A percentile compares a stretch with the other conserved stretches of the same genome.
phyloP scores from a whole-genome alignment of 2,888 invertebrate species.

The Zaprionus lineosus region DNA sequence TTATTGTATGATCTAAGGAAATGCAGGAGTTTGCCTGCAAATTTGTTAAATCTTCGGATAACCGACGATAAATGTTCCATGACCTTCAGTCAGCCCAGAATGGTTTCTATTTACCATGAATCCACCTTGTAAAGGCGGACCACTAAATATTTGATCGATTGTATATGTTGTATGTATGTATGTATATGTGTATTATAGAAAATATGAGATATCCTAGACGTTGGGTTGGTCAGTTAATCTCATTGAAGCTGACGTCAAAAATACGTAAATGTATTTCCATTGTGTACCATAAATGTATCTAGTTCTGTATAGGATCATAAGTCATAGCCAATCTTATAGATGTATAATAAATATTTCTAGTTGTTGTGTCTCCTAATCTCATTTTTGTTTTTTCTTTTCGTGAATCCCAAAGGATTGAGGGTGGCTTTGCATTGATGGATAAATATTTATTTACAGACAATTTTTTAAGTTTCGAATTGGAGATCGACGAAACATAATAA shows the following conservation, averaged over 20 bases:
- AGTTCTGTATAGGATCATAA: constrained; percentile 20
- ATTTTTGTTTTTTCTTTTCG: no score
- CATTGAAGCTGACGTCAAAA: constrained; percentile 1
- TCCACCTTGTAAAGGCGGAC: constrained; percentile 1
- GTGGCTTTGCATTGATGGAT: no score
- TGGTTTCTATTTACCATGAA: constrained; percentile 28
- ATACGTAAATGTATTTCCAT: constrained; percentile 3
- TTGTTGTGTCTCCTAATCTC: no score
- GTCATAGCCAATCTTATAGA: constrained; percentile 17
- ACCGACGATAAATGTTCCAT: no score
- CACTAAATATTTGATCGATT: not conserved
- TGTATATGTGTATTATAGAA: constrained; percentile 14
- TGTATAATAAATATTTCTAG: constrained; percentile 34
- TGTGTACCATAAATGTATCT: constrained; percentile 9
- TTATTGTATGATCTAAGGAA: no score
- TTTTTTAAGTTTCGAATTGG: constrained; percentile 1
- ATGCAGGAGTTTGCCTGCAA: no score
- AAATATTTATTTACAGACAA: constrained; percentile 20
- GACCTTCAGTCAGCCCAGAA: no score
- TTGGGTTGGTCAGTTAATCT: no score
- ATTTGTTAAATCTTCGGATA: no score
- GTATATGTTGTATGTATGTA: constrained; percentile 29
- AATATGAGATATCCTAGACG: no score
- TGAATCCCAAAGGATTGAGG: no score
- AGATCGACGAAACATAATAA: no score